Conservation (phyloP, 2,888 invertebrate species). For the Sesia bembeciformis region DNA sequence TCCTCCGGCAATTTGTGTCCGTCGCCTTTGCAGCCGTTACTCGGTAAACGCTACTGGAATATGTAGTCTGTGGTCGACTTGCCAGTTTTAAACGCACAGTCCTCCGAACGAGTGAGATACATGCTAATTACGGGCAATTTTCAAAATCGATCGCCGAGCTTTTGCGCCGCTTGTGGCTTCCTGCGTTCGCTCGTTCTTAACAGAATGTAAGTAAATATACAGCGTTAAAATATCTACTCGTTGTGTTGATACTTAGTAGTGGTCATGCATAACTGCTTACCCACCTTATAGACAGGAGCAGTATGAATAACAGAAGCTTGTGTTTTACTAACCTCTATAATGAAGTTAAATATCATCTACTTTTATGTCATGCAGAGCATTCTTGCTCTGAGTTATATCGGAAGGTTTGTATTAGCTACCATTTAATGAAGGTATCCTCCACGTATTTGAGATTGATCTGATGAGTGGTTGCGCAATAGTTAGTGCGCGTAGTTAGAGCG, state of each 20-base stretch:
- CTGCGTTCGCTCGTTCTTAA: conserved; percentile 47
- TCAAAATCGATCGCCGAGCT: conserved; percentile 70
- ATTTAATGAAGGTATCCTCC: conserved; percentile 69
- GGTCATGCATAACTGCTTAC: not conserved
- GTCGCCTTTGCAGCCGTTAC: conserved; percentile 66
- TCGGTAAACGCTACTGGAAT: conserved; percentile 72
- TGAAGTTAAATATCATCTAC: not conserved
- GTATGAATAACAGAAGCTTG: too few relatives aligned
- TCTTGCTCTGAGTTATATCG: not conserved
- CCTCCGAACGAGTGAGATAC: conserved; percentile 62
- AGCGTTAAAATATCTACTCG: not conserved
- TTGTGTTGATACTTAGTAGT: not conserved
- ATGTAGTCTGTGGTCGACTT: conserved; percentile 61
- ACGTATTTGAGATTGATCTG: conserved; percentile 49
- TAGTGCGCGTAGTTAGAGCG: conserved; percentile 57
- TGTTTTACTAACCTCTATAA: too few relatives aligned
- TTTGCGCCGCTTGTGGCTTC: conserved; percentile 60
- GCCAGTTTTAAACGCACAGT: conserved; percentile 62
- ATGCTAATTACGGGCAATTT: conserved; percentile 72
- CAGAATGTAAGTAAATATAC: conserved; percentile 24
- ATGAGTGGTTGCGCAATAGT: conserved; percentile 61
- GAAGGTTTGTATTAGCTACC: conserved; percentile 32
- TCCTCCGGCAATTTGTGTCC: conserved; percentile 67
- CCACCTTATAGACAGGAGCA: not conserved
- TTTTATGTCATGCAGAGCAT: not conserved